Evolutionary conservation across 2,888 invertebrate genomes (phyloP), one percentile per base, ranked within the genome.

Genomic region (Ophonus ardosiacus): DNA sequence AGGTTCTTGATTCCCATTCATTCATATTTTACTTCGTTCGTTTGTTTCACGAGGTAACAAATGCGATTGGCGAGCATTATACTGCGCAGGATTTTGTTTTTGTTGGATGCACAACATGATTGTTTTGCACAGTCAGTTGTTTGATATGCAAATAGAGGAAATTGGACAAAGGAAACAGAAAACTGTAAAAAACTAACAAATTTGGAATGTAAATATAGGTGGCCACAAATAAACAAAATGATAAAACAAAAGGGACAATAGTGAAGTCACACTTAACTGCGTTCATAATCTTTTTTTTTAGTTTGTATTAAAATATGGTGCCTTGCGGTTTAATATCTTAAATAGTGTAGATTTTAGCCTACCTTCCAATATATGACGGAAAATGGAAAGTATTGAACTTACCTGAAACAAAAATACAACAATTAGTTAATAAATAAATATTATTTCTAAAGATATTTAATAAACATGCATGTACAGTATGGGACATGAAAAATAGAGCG

Each of bases 1-100:
- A 74, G 43, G 74, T 74, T 43, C 51, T 74, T 74, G 74, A 74
- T 74, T 74, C 51, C 31, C 43, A 74, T n/a, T 17, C 74, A 74
- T 74, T 74, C 74, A 74, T 74, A 51, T 43, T 74, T 74, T 15
- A 51, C 43, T 71, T 18, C 15, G 43, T 71, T 18, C 15, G 7
- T 15, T 68, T 38, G 68, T 68, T 68, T 38, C 59, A 59, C 1
- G 59, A 59, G 17, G 59, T 15, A 59, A 59, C 17, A 61, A 61
- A 61, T 17, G 15, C 56, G 56, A 61, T 18, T 17, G 17, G 15
- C 18, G 59, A n/a, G 56, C 56, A 56, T 56, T 6, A 13, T 56
- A 6, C 13, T 56, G 59, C 59, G 59, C 8, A 61, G 59, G 21
- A 61, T 17, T 61, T 61, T 61, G 59, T 61, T 61, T 61, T 61